Evolutionary conservation across 1,140 invertebrate species (phyloP).

Genomic region (Varroa destructor): DNA sequence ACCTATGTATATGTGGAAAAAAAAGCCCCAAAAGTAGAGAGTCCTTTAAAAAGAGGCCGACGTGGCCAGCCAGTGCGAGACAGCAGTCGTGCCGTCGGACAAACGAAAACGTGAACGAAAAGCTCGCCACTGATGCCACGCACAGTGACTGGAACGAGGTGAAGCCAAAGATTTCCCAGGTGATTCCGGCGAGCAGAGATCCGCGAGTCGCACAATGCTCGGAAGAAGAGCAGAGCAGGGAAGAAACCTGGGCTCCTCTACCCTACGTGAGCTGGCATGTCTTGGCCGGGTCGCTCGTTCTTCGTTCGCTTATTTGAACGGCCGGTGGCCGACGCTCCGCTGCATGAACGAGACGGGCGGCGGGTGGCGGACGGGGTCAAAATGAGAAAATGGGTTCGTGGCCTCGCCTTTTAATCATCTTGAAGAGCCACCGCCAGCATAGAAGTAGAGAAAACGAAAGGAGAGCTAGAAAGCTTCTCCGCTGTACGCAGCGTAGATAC

Average conservation of each 20-base stretch:
- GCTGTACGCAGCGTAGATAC: too few relatives aligned
- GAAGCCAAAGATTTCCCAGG: constrained; percentile 25
- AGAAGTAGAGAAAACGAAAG: background rate
- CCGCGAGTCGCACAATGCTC: constrained; percentile 1
- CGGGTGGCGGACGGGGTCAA: background rate
- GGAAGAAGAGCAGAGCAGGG: background rate
- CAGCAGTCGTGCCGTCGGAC: too few relatives aligned
- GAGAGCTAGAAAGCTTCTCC: background rate
- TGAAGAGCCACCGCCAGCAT: constrained; percentile 18
- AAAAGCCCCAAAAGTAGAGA: too few relatives aligned
- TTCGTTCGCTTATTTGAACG: background rate
- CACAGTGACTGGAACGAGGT: background rate
- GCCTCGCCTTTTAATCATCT: constrained; percentile 27
- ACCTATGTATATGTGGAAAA: too few relatives aligned
- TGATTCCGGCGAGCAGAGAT: constrained; percentile 20
- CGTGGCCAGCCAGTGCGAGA: too few relatives aligned
- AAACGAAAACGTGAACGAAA: too few relatives aligned
- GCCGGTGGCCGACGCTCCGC: background rate
- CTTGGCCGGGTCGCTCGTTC: too few relatives aligned
- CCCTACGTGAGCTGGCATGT: too few relatives aligned
- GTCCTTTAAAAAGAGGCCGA: too few relatives aligned
- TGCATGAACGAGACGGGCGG: background rate
- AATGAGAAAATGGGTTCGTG: background rate
- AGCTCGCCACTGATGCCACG: too few relatives aligned
- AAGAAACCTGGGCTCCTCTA: too few relatives aligned